phyloP scores from a whole-genome alignment of 2,113 vertebrate genomes.

The Halichoeres trimaculatus region DNA sequence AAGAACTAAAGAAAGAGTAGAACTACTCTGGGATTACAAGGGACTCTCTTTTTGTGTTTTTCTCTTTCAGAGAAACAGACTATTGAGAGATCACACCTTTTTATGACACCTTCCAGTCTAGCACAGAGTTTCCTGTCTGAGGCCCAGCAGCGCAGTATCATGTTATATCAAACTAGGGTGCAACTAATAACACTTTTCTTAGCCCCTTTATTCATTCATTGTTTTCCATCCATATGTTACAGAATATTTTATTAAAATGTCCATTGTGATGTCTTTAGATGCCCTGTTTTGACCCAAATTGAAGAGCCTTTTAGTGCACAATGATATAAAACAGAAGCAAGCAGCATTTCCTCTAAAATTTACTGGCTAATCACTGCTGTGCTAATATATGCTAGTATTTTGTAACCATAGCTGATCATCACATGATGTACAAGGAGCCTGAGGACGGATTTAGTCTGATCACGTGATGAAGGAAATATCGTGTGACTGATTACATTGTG shows the following conservation, averaged over 20 bases:
- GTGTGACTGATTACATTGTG: conserved; percentile 14
- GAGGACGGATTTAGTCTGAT: not conserved
- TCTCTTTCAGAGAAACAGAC: not conserved
- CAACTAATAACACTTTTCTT: not conserved
- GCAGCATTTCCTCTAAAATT: no score
- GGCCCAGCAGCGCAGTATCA: conserved; percentile 7
- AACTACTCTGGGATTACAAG: conserved; percentile 4
- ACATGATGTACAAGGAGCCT: not conserved
- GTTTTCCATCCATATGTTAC: not conserved
- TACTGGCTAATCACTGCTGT: not conserved
- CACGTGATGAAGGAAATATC: not conserved
- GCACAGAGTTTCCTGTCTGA: not conserved
- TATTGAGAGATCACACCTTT: conserved; percentile 1
- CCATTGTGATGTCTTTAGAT: not conserved
- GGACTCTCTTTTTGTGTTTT: conserved; percentile 1
- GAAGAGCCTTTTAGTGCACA: not conserved
- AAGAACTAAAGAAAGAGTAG: not conserved
- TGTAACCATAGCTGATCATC: not conserved
- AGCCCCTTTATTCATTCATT: not conserved
- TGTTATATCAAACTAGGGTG: not conserved
- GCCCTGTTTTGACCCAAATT: not conserved
- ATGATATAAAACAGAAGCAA: not conserved
- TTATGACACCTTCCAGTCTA: conserved; percentile 11
- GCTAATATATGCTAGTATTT: not conserved
- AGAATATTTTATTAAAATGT: not conserved